Evolutionary conservation across 2,888 invertebrate species (phyloP).

Genomic region (Leucophora obtusa): DNA sequence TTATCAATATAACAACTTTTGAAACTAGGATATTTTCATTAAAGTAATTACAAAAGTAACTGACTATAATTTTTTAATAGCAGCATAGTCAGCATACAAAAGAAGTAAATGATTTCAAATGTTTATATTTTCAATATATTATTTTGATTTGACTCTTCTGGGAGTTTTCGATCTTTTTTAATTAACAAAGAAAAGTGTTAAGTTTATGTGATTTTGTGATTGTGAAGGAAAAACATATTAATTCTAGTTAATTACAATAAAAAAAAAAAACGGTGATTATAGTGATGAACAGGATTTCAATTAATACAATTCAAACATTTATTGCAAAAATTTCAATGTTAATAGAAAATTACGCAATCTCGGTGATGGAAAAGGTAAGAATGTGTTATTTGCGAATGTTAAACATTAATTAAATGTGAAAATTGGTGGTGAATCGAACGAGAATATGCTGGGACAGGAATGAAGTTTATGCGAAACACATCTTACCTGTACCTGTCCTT

Average conservation of each 20-base stretch:
- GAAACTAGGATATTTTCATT: no score
- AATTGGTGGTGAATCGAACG: slow-evolving; percentile 5
- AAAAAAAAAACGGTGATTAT: background rate
- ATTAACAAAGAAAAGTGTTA: background rate
- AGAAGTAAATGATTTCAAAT: no score
- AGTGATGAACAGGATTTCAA: background rate
- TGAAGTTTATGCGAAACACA: slow-evolving; percentile 43
- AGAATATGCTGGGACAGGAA: slow-evolving; percentile 13
- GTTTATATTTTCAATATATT: no score
- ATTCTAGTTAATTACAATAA: background rate
- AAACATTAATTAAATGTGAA: slow-evolving; percentile 23
- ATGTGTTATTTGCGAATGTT: slow-evolving; percentile 9
- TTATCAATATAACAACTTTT: no score
- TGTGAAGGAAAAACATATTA: background rate
- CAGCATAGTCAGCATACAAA: no score
- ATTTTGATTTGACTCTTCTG: slow-evolving; percentile 3
- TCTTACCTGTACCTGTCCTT: slow-evolving; percentile 62
- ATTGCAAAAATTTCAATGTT: background rate
- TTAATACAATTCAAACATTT: background rate
- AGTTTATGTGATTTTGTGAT: background rate
- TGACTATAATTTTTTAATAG: no score
- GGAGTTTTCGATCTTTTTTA: background rate
- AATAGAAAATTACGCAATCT: background rate
- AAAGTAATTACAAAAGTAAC: no score
- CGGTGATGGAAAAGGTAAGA: background rate